Evolutionary conservation across 2,888 invertebrate genomes (phyloP).

Genomic region (Epinotia brunnichana): DNA sequence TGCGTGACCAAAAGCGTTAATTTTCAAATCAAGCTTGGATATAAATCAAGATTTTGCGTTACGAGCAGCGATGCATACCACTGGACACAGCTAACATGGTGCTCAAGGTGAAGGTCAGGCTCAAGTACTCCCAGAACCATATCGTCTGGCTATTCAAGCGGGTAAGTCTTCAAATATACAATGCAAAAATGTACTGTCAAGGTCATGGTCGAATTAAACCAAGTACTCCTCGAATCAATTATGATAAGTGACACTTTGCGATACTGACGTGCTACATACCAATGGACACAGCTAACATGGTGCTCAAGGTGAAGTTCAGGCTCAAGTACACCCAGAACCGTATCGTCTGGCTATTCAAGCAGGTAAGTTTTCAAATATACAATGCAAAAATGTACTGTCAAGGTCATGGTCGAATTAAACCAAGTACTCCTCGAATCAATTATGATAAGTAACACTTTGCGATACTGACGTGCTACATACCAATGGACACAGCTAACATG

Average conservation of each 20-base stretch:
- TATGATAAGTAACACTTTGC: no score
- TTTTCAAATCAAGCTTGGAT: neutral
- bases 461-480: constrained; percentile 51
- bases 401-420: neutral
- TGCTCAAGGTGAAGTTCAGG: constrained; percentile 83
- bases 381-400: neutral
- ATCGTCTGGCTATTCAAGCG: constrained; percentile 84
- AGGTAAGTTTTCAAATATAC: constrained; percentile 70
- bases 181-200: neutral
- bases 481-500: constrained; percentile 78
- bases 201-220: neutral
- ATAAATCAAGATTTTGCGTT: constrained; percentile 63
- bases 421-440: no score
- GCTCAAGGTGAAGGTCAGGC: constrained; percentile 82
- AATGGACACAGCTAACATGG: constrained; percentile 78
- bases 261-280: constrained; percentile 54
- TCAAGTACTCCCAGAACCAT: constrained; percentile 84
- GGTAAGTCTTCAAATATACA: constrained; percentile 66
- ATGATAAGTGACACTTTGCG: no score
- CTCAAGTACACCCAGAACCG: constrained; percentile 84
- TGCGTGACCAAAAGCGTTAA: constrained; percentile 8
- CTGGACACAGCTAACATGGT: constrained; percentile 81
- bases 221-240: no score
- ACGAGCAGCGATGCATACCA: constrained; percentile 74
- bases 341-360: constrained; percentile 84